Conservation (phyloP, 2,113 vertebrate genomes). For the Engraulis encrasicolus region DNA sequence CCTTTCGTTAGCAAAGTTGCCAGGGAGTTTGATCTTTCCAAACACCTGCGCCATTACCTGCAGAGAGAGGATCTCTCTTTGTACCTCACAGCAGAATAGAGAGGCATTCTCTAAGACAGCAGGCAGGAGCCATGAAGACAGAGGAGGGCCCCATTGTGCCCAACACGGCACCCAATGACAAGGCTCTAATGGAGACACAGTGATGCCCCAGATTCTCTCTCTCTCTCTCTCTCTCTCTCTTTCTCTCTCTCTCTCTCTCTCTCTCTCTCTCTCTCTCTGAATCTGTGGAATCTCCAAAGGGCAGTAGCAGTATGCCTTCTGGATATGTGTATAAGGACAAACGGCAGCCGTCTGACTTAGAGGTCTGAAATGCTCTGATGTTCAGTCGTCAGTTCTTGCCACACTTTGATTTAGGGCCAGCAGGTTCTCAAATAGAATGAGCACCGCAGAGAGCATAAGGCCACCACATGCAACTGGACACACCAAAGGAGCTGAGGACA, state of each 20-base stretch:
- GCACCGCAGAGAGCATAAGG: not conserved
- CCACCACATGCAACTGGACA: not conserved
- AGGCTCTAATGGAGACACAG: conserved; percentile 3
- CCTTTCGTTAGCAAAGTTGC: too few species aligned
- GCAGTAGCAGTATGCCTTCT: too few species aligned
- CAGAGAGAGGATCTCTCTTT: too few species aligned
- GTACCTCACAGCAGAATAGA: not conserved
- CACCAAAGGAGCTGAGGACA: not conserved
- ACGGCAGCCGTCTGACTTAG: too few species aligned
- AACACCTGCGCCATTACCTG: too few species aligned
- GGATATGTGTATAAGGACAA: too few species aligned
- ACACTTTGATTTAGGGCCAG: too few species aligned
- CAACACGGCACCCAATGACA: not conserved
- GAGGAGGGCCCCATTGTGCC: not conserved
- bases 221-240: not conserved
- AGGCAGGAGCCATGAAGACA: not conserved
- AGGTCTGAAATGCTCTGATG: too few species aligned
- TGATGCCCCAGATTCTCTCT: not conserved
- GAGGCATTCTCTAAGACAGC: not conserved
- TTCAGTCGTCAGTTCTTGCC: too few species aligned
- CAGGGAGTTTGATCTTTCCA: too few species aligned
- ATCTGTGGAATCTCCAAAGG: too few species aligned
- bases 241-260: not conserved
- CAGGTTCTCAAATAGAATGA: too few species aligned
- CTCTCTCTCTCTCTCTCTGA: not conserved